Conservation (phyloP, 2,888 invertebrate genomes). For the Cephus nigrinus region DNA sequence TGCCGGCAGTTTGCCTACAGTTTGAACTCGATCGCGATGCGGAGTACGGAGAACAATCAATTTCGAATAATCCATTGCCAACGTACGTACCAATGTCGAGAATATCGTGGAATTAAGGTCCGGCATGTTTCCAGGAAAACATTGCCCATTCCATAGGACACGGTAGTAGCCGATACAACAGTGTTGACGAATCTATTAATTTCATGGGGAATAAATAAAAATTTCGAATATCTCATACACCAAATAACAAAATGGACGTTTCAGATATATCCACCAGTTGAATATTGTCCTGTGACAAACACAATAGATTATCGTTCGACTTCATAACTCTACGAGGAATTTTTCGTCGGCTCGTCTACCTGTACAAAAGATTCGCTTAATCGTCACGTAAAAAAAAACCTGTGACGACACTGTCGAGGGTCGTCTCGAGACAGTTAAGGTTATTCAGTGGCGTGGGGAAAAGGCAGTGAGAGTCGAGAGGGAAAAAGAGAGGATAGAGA, state of each 20-base stretch:
- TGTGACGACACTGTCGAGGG: background rate
- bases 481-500: constrained; percentile 1
- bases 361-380: background rate
- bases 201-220: background rate
- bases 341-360: background rate
- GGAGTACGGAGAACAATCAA: constrained; percentile 30
- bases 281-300: background rate
- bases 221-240: background rate
- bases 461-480: background rate
- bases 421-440: background rate
- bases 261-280: background rate
- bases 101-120: background rate
- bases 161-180: background rate
- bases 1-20: constrained; percentile 30
- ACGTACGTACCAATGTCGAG: background rate
- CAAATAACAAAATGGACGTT: background rate
- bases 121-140: background rate
- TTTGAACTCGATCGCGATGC: constrained; percentile 29
- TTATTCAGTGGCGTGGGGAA: background rate
- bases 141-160: background rate
- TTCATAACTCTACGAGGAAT: background rate
- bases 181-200: background rate
- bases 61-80: constrained; percentile 25
- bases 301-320: background rate
- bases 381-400: background rate